Evolutionary conservation across 2,888 invertebrate species (phyloP), one percentile per base, ranked within the genome.

Genomic region (Elmis aenea): DNA sequence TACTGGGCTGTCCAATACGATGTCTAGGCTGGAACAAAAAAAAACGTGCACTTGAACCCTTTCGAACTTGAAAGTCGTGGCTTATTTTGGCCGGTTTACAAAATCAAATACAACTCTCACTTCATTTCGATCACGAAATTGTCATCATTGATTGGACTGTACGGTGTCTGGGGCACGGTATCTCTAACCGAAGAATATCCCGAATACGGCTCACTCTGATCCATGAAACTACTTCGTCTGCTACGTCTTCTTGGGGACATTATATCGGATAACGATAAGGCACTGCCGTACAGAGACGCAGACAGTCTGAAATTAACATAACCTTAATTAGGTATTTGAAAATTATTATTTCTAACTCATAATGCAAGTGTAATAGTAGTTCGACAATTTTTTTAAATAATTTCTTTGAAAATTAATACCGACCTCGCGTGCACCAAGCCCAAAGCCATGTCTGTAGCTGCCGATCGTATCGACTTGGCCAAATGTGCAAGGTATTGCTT

Each of bases 371-470:
- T 8, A 18, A 18, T 6, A 18, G 20, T 18, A n/a, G n/a, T n/a
- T n/a, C n/a, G n/a, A n/a, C n/a, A n/a, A n/a, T n/a, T n/a, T n/a
- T n/a, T n/a, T n/a, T n/a, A n/a, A n/a, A n/a, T n/a, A n/a, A n/a
- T n/a, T n/a, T n/a, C n/a, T n/a, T n/a, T n/a, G n/a, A 13, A n/a
- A 9, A 16, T 9, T 12, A 12, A 26, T 13, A 41, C 14, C 45
- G 48, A 62, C 65, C 80, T 78, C 13, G 85, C 81, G 50, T 86
- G 84, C 2, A 89, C 88, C 38, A 95, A 75, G 1, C 89, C 91
- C 41, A 88, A 79, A 13, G 95, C 95, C 81, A 95, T 89, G 68
- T 94, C 93, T 0, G 91, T 86, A 18, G 95, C 95, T 33, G 93
- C 94, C 33, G 85, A 82, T 49, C 85, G 84, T 52, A 95, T 84